A percentile compares a stretch with the other conserved stretches of the same genome.
phyloP scores from a whole-genome alignment of 2,888 invertebrate genomes.

The Brenthis ino region DNA sequence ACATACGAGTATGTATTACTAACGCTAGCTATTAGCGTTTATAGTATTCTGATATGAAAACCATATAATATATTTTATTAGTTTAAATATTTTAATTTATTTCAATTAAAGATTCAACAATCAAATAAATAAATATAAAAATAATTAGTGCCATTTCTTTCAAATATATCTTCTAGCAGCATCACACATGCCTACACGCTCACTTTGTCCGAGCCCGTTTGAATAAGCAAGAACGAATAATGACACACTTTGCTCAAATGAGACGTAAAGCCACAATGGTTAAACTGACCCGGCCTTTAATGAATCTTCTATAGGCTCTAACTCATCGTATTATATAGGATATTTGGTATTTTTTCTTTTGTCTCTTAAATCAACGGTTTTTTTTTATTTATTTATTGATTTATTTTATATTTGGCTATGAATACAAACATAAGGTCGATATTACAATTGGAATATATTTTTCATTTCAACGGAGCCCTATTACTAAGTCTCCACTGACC shows the following conservation, averaged over 20 bases:
- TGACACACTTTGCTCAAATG: slow-evolving; percentile 30
- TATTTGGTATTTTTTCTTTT: slow-evolving; percentile 1
- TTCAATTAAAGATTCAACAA: neutral
- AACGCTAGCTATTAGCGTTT: too few species aligned
- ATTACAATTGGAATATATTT: too few species aligned
- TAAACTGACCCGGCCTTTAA: slow-evolving; percentile 4
- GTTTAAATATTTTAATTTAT: neutral
- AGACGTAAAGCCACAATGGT: slow-evolving; percentile 19
- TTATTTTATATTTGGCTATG: too few species aligned
- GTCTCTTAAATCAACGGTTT: neutral
- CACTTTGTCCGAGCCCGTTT: slow-evolving; percentile 32
- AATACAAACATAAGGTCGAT: too few species aligned
- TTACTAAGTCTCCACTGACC: too few species aligned
- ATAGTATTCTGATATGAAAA: neutral
- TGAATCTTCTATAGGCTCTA: slow-evolving; percentile 10
- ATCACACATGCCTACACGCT: slow-evolving; percentile 21
- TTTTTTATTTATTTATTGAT: neutral
- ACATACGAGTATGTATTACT: too few species aligned
- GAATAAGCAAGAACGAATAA: slow-evolving; percentile 38
- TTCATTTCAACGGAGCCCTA: too few species aligned
- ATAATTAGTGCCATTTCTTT: neutral
- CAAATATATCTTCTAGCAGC: neutral
- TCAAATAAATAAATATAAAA: neutral
- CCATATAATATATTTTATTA: neutral
- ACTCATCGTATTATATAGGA: slow-evolving; percentile 3